Conservation (phyloP, 2,113 vertebrate genomes). For the Thermophis baileyi region DNA sequence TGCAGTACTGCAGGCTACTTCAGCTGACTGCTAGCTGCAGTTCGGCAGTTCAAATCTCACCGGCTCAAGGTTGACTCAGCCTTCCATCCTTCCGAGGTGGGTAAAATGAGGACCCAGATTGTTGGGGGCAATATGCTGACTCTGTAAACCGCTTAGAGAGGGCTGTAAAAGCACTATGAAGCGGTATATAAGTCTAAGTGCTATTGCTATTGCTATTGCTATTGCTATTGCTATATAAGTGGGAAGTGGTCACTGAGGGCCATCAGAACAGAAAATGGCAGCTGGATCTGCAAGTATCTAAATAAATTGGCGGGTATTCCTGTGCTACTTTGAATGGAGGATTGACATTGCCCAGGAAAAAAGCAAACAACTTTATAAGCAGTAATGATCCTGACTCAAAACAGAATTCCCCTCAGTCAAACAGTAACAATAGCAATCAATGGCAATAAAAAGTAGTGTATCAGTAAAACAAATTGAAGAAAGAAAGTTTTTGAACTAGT, state of each 20-base stretch:
- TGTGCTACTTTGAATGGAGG: slow-evolving; percentile 6
- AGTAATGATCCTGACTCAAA: slow-evolving; percentile 22
- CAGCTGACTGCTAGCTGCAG: too few species aligned
- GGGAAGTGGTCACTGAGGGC: background rate
- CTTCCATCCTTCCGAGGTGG: too few species aligned
- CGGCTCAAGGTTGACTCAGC: too few species aligned
- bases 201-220: too few species aligned
- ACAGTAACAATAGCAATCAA: background rate
- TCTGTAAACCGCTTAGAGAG: too few species aligned
- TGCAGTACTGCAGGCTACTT: too few species aligned
- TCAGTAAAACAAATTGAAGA: slow-evolving; percentile 11
- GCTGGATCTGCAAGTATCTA: background rate
- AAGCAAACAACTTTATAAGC: background rate
- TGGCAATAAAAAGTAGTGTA: slow-evolving; percentile 5
- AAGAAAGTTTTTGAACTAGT: background rate
- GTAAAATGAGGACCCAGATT: too few species aligned
- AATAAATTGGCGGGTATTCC: slow-evolving; percentile 17
- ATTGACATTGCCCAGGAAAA: background rate
- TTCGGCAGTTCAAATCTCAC: too few species aligned
- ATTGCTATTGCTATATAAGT: too few species aligned
- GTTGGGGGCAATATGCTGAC: too few species aligned
- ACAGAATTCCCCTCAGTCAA: slow-evolving; percentile 10
- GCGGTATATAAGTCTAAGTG: too few species aligned
- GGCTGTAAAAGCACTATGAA: too few species aligned
- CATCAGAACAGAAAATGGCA: background rate